Percentiles rank a stretch among this genome's conserved stretches.
Evolutionary conservation across 2,797 vertebrate genomes (phyloP).

Genomic region (Sebastiscus tertius): DNA sequence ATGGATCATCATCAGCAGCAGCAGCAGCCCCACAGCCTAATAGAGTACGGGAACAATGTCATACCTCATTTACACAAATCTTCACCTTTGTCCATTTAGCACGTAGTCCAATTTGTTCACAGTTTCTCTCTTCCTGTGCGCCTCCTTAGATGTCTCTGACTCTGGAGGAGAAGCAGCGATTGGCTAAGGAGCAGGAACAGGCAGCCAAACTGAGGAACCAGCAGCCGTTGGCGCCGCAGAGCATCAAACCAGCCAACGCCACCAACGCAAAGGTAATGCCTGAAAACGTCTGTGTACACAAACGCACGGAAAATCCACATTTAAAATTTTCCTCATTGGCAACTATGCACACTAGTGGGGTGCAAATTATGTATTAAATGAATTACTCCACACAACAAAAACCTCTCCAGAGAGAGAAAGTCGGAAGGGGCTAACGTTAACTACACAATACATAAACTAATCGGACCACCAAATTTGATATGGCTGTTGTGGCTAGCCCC

Average conservation of each 20-base stretch:
- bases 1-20: conserved; percentile 81
- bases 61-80: not conserved
- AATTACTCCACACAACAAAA: too few species aligned
- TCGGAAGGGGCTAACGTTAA: too few species aligned
- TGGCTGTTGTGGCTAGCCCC: too few species aligned
- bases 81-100: not conserved
- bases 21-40: conserved; percentile 80
- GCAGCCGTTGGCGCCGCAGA: conserved; percentile 90
- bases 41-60: conserved; percentile 80
- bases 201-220: conserved; percentile 95
- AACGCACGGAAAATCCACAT: not conserved
- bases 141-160: conserved; percentile 90
- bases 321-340: too few species aligned
- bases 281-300: not conserved
- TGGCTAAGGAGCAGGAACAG: conserved; percentile 98
- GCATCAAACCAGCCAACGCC: conserved; percentile 78
- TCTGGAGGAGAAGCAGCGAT: conserved; percentile 96
- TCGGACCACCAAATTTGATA: too few species aligned
- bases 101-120: conserved; percentile 3
- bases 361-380: too few species aligned
- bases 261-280: conserved; percentile 85
- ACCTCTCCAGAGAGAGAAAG: too few species aligned
- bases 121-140: not conserved
- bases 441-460: too few species aligned
- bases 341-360: too few species aligned